Base-by-base conservation (phyloP, 2,797 vertebrate species). In the Acanthiza pusilla region DNA sequence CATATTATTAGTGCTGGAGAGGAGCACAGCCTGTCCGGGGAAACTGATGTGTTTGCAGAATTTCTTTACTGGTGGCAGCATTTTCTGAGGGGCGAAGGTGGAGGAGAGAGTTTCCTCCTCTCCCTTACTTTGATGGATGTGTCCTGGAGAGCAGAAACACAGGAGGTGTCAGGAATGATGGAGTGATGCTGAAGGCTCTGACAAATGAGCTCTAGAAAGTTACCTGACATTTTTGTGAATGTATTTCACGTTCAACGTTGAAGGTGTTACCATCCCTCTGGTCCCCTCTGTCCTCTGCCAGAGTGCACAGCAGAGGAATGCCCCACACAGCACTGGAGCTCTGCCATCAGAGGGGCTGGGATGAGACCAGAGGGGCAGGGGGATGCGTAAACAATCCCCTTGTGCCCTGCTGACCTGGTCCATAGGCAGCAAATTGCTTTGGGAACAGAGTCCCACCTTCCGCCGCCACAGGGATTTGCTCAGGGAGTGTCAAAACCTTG, bases 31-130 rank as follows among this genome's bases (percentile, higher is more conserved):
- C 53, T 93, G 63, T 71, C 70, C 81, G 30, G 66, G 63, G 25
- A 95, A 95, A 93, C 36, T 4, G 19, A 87, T 57, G 77, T n/a
- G 84, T 42, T 82, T 81, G 92, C 89, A 85, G 89, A 67, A 92
- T 96, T 76, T 55, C 81, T 38, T 70, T 73, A 68, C 51, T 61
- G 71, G 74, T 40, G 43, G 81, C 58, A 91, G 82, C 51, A 32
- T 74, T 91, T 91, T 93, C 51, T 48, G 34, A 20, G 27, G 48
- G 87, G 65, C 0, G 2, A 83, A 77, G 78, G 76, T 75, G 17
- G 50, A 74, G 57, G 89, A 63, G 50, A 81, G 68, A 77, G 26
- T 72, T 91, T 63, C 40, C 23, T 77, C 55, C 60, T 88, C 55
- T 48, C 58, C 66, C 47, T 77, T n/a, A 9, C 55, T 76, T 77